These are phyloP conservation scores for Orthonyx spaldingii DNA, from an alignment of 2,113 vertebrate genomes.

Conservation along the genomic window DNA sequence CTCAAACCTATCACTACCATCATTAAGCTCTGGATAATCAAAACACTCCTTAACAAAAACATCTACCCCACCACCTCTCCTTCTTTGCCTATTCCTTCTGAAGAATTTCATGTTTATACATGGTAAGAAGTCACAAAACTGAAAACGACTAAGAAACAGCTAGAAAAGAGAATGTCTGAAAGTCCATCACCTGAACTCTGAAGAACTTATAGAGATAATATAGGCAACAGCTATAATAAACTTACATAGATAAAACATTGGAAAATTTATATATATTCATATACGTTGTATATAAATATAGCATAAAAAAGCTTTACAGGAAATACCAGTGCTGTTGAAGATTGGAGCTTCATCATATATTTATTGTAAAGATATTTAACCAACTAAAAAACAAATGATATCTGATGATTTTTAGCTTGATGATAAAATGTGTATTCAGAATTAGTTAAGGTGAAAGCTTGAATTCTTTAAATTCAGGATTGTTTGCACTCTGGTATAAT, in stretches of 20 bases:
- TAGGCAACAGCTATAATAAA: not conserved
- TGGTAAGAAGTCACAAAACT: not conserved
- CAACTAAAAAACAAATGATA: not conserved
- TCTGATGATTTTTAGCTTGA: not conserved
- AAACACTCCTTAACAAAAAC: not conserved
- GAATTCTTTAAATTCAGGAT: not conserved
- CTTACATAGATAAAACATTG: not conserved
- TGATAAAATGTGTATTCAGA: not conserved
- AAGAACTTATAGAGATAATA: not conserved
- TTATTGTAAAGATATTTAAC: not conserved
- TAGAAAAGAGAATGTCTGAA: not conserved
- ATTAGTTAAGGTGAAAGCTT: not conserved
- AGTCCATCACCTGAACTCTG: not conserved
- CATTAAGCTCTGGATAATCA: not conserved
- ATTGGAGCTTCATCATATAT: not conserved
- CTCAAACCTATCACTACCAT: not conserved
- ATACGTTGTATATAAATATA: not conserved
- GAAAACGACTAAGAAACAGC: not conserved
- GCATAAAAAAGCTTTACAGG: not conserved
- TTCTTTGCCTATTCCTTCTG: not conserved
- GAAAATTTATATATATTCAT: not conserved
- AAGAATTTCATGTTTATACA: not conserved
- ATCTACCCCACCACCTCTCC: rapidly evolving
- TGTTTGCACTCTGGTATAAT: not conserved
- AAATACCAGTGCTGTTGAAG: not conserved